Evolutionary conservation across 2,888 invertebrate genomes (phyloP).

Genomic region (Pemphredon lugubris): DNA sequence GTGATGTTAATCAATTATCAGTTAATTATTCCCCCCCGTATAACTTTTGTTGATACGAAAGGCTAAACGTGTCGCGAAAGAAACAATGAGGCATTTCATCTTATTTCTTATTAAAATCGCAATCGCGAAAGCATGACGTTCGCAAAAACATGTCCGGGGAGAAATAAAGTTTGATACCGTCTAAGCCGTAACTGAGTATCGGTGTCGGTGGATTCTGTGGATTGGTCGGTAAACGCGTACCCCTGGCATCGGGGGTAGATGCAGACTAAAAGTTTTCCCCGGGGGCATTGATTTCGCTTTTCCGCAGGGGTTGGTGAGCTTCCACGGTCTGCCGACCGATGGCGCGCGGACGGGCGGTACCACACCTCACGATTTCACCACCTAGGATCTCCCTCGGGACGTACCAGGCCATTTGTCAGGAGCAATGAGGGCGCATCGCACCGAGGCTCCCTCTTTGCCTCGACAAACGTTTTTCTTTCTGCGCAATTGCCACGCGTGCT

Average conservation of each 20-base stretch:
- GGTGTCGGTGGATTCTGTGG: conserved; percentile 5
- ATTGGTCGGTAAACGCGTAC: conserved; percentile 56
- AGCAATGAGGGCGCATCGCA: conserved; percentile 13
- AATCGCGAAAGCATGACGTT: no score
- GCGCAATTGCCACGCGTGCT: not conserved
- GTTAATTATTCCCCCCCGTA: no score
- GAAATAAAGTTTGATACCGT: not conserved
- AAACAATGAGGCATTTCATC: not conserved
- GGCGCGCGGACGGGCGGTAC: conserved; percentile 48
- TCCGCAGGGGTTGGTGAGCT: conserved; percentile 38
- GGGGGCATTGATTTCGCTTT: conserved; percentile 54
- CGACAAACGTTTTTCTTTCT: conserved; percentile 2
- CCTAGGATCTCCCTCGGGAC: conserved; percentile 14
- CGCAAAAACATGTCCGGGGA: not conserved
- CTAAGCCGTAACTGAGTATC: conserved; percentile 1
- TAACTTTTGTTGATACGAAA: no score
- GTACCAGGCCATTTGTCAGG: conserved; percentile 23
- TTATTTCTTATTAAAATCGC: no score
- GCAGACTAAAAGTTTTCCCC: conserved; percentile 50
- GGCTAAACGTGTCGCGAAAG: no score
- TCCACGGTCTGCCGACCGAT: conserved; percentile 52
- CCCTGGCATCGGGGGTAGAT: conserved; percentile 17
- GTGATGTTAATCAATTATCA: no score
- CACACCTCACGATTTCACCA: conserved; percentile 23
- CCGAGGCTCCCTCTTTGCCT: conserved; percentile 5